Evolutionary conservation across 2,888 invertebrate species (phyloP).

Genomic region (Phymatocera aterrima): DNA sequence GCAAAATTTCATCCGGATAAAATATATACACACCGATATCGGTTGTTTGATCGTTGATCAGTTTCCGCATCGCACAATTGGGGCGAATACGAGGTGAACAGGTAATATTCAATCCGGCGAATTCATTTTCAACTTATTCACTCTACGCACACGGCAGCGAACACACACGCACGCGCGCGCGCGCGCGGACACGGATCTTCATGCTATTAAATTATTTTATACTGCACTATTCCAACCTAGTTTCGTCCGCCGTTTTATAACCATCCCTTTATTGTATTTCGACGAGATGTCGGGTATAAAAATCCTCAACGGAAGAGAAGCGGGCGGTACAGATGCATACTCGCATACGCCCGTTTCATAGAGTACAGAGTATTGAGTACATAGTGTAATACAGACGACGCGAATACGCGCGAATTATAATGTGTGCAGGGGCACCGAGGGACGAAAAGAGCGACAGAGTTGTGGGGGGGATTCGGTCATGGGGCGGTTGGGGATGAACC

Average conservation of each 20-base stretch:
- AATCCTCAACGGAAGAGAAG: background rate
- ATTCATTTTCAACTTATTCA: slow-evolving; percentile 5
- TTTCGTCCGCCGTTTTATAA: slow-evolving; percentile 61
- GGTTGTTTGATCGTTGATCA: too few species aligned
- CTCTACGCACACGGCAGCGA: background rate
- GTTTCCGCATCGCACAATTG: too few species aligned
- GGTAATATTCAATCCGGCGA: too few species aligned
- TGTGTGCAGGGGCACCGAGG: background rate
- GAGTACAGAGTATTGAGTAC: background rate
- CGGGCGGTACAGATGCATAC: background rate
- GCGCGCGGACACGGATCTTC: too few species aligned
- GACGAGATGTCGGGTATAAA: slow-evolving; percentile 45
- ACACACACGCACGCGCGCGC: too few species aligned
- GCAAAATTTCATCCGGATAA: too few species aligned
- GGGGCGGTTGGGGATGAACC: slow-evolving; percentile 47
- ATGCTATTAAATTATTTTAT: slow-evolving; percentile 50
- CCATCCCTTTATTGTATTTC: slow-evolving; percentile 60
- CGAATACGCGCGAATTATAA: background rate
- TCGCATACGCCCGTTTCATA: too few species aligned
- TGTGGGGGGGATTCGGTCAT: slow-evolving; percentile 36
- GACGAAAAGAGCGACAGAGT: slow-evolving; percentile 27
- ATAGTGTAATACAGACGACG: background rate
- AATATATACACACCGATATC: too few species aligned
- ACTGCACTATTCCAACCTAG: slow-evolving; percentile 60
- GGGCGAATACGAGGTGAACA: too few species aligned